phyloP scores from a whole-genome alignment of 2,113 vertebrate species.

The Gallinago jamesoni region DNA sequence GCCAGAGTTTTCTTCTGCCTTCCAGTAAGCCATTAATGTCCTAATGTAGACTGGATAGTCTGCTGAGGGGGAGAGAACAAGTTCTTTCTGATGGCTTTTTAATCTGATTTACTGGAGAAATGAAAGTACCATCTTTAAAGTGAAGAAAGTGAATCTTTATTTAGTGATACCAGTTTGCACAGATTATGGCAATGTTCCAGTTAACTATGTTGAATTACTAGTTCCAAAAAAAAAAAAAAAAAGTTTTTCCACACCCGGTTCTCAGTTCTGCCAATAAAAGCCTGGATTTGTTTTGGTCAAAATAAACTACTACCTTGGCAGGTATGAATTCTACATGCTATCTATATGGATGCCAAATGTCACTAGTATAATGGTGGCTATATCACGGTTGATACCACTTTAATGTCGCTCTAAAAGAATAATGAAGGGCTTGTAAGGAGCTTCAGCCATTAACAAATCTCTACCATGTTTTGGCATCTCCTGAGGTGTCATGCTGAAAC shows the following conservation, averaged over 20 bases:
- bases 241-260: background rate
- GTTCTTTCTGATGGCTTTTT: background rate
- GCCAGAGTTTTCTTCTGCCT: background rate
- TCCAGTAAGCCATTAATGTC: background rate
- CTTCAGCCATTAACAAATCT: background rate
- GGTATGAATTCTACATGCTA: background rate
- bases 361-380: background rate
- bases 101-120: background rate
- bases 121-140: background rate
- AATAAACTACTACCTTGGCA: background rate
- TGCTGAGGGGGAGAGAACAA: background rate
- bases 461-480: background rate
- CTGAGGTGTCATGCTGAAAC: background rate
- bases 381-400: background rate
- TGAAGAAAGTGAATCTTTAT: background rate
- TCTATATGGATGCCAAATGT: background rate
- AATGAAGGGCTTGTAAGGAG: background rate
- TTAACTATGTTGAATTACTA: background rate
- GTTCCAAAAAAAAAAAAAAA: background rate
- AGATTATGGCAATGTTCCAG: background rate
- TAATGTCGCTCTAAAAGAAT: background rate
- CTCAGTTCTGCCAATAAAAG: background rate
- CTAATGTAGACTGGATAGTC: background rate
- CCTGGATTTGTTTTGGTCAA: background rate
- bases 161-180: background rate